These are phyloP conservation scores for Chaetodon trifascialis DNA, from an alignment of 2,113 vertebrate genomes.

Conservation along the genomic window DNA sequence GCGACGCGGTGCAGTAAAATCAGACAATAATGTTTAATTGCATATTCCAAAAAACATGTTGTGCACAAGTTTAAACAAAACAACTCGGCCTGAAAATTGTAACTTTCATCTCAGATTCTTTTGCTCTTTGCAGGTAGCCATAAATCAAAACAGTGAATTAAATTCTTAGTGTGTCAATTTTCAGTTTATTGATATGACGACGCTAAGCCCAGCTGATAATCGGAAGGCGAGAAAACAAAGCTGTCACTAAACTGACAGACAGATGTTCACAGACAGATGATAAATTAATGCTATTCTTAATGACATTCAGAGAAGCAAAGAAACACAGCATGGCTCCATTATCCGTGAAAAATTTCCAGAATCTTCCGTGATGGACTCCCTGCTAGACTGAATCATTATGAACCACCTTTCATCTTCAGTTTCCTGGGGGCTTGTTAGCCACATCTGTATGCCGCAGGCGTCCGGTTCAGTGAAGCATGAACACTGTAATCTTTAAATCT, in stretches of 20 bases:
- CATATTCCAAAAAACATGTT: background rate
- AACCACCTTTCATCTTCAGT: constrained; percentile 46
- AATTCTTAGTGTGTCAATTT: background rate
- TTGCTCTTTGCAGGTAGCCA: background rate
- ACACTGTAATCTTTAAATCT: constrained; percentile 60
- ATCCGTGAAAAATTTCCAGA: constrained; percentile 29
- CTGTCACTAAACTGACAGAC: constrained; percentile 16
- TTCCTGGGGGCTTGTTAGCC: constrained; percentile 39
- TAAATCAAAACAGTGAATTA: background rate
- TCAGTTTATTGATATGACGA: background rate
- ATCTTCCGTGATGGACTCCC: constrained; percentile 34
- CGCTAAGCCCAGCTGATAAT: background rate
- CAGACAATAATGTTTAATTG: constrained; percentile 5
- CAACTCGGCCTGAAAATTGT: background rate
- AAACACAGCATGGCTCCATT: constrained; percentile 42
- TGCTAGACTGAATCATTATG: constrained; percentile 33
- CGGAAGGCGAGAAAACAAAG: constrained; percentile 9
- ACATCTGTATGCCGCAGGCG: constrained; percentile 56
- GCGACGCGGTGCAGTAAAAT: background rate
- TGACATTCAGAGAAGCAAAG: constrained; percentile 18
- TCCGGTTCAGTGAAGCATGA: constrained; percentile 45
- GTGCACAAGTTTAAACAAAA: background rate
- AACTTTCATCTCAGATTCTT: background rate
- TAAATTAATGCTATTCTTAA: background rate
- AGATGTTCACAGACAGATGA: constrained; percentile 38